Percentiles rank a stretch among this genome's conserved stretches.
phyloP scores from a whole-genome alignment of 2,113 vertebrate genomes.

The Bubalus kerabau region DNA sequence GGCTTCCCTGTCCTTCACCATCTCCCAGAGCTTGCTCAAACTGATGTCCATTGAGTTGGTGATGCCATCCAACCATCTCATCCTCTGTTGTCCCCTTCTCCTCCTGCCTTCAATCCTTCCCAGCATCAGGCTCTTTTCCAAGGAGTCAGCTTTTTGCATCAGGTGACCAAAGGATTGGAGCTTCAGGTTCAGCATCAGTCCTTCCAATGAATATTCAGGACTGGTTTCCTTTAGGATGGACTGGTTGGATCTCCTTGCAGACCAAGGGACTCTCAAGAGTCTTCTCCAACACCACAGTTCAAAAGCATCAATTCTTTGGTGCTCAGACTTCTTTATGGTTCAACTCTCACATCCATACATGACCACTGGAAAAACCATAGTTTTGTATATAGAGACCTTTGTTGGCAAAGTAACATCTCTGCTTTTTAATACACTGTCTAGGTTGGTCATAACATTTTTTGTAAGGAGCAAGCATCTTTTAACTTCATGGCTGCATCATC shows the following conservation, averaged over 20 bases:
- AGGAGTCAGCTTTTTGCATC: not conserved
- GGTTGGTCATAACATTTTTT: not conserved
- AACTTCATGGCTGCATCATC: not conserved
- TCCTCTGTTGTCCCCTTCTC: not conserved
- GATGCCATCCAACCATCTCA: not conserved
- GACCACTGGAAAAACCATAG: not conserved
- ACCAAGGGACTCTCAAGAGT: not conserved
- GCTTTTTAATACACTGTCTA: not conserved
- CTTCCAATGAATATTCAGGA: not conserved
- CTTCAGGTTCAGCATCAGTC: not conserved
- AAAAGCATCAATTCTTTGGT: not conserved
- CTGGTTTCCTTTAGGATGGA: not conserved
- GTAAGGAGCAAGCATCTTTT: not conserved
- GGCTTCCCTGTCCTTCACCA: not conserved
- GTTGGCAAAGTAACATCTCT: not conserved
- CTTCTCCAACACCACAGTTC: not conserved
- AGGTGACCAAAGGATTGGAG: not conserved
- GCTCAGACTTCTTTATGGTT: not conserved
- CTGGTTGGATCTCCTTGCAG: not conserved
- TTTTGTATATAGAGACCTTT: not conserved
- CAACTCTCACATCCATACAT: not conserved
- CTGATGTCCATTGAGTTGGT: rapidly evolving
- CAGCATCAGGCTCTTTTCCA: not conserved
- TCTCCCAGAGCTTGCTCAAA: not conserved
- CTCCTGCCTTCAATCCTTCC: not conserved